These are phyloP conservation scores for Pithys albifrons DNA, from an alignment of 2,113 vertebrate species.

Conservation along the genomic window DNA sequence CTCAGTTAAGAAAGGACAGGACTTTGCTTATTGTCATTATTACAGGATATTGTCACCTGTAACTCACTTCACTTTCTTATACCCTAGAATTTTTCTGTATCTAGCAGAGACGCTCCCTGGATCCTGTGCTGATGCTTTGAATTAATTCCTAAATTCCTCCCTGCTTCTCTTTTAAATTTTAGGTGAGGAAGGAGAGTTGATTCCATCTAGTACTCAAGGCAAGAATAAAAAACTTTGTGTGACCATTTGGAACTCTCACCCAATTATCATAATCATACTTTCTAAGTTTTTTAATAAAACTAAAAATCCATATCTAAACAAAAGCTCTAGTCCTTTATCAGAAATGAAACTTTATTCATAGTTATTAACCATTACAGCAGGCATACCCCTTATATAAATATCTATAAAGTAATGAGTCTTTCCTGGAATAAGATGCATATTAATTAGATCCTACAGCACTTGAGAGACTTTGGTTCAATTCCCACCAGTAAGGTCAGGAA, in stretches of 20 bases:
- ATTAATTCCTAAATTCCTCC: conserved; percentile 13
- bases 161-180: neutral
- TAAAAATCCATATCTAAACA: conserved; percentile 70
- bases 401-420: conserved; percentile 78
- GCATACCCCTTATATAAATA: conserved; percentile 72
- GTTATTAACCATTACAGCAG: conserved; percentile 71
- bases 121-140: neutral
- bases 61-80: neutral
- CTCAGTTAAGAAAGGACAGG: neutral
- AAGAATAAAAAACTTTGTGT: conserved; percentile 31
- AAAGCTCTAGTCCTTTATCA: conserved; percentile 58
- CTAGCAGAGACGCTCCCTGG: neutral
- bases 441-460: conserved; percentile 80
- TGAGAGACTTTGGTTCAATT: conserved; percentile 79
- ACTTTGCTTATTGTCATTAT: neutral
- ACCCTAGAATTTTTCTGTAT: neutral
- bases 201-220: neutral
- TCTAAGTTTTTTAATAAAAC: conserved; percentile 62
- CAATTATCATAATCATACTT: conserved; percentile 55
- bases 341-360: conserved; percentile 61
- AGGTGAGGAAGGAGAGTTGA: neutral
- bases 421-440: conserved; percentile 80
- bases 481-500: conserved; percentile 79
- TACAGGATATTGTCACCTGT: neutral
- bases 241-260: conserved; percentile 12